Conservation (phyloP, 1,140 invertebrate species). For the Euura lappo region DNA sequence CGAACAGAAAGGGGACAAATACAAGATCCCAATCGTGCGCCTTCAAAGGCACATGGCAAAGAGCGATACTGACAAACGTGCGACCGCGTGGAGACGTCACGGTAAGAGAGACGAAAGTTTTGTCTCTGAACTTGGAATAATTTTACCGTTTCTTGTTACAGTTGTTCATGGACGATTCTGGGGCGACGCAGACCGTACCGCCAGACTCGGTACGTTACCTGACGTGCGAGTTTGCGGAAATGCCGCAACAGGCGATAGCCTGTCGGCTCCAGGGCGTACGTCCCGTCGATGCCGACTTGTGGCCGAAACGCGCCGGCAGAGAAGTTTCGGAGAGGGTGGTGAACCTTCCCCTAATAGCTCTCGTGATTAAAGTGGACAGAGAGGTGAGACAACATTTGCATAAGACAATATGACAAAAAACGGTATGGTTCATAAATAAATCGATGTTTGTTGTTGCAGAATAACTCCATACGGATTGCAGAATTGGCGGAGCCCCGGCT, state of each 20-base stretch:
- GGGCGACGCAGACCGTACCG: constrained; percentile 45
- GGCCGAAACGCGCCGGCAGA: too few relatives aligned
- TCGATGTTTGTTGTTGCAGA: constrained; percentile 23
- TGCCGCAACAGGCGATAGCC: constrained; percentile 52
- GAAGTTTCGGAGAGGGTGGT: too few relatives aligned
- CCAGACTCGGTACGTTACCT: constrained; percentile 14
- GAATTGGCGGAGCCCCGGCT: too few relatives aligned
- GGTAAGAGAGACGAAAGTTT: constrained; percentile 20
- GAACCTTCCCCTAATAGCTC: constrained; percentile 29
- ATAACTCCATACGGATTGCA: constrained; percentile 43
- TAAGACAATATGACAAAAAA: too few relatives aligned
- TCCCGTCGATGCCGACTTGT: constrained; percentile 30
- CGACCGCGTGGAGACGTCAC: constrained; percentile 37
- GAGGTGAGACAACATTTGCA: neutral
- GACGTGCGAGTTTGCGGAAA: constrained; percentile 44
- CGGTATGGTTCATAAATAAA: too few relatives aligned
- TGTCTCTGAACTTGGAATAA: too few relatives aligned
- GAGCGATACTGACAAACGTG: constrained; percentile 46
- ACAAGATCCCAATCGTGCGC: constrained; percentile 35
- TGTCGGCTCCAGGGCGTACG: constrained; percentile 33
- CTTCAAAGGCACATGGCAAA: constrained; percentile 48
- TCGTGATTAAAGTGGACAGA: constrained; percentile 17
- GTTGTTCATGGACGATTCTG: constrained; percentile 55
- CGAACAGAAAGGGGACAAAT: constrained; percentile 21
- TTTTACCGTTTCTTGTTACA: constrained; percentile 22